A percentile compares a stretch with the other conserved stretches of the same genome.
phyloP scores from a whole-genome alignment of 2,113 vertebrate species.

The Cettia cetti region DNA sequence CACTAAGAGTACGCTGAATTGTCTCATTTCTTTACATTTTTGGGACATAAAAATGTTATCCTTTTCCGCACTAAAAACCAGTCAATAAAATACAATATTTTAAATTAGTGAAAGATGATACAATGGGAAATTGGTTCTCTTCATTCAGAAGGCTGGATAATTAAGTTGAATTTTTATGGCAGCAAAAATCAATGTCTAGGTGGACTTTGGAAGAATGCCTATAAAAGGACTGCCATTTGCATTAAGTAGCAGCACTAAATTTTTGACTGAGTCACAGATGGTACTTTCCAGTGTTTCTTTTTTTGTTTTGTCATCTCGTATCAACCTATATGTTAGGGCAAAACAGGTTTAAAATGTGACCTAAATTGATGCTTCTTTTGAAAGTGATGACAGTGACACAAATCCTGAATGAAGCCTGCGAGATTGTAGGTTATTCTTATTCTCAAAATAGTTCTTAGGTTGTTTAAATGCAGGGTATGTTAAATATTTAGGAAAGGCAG shows the following conservation, averaged over 20 bases:
- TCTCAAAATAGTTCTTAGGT: neutral
- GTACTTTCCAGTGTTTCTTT: neutral
- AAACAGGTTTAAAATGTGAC: neutral
- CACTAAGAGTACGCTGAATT: neutral
- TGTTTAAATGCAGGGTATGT: neutral
- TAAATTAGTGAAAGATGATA: neutral
- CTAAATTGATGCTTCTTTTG: neutral
- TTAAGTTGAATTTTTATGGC: slow-evolving; percentile 7
- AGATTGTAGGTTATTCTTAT: neutral
- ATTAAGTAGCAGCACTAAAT: neutral
- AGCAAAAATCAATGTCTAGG: slow-evolving; percentile 1
- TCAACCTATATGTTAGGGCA: neutral
- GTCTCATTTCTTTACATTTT: neutral
- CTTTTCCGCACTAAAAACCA: neutral
- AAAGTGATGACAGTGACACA: neutral
- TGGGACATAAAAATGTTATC: neutral
- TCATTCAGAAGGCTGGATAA: neutral
- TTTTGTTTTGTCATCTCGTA: neutral
- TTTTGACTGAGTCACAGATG: slow-evolving; percentile 14
- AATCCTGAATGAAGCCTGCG: neutral
- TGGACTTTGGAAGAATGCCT: slow-evolving; percentile 23
- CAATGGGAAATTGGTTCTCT: neutral
- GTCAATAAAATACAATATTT: neutral
- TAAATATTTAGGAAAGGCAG: neutral
- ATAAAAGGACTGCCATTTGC: slow-evolving; percentile 7